phyloP scores from a whole-genome alignment of 2,113 vertebrate genomes.

The Pterophyllum scalare region DNA sequence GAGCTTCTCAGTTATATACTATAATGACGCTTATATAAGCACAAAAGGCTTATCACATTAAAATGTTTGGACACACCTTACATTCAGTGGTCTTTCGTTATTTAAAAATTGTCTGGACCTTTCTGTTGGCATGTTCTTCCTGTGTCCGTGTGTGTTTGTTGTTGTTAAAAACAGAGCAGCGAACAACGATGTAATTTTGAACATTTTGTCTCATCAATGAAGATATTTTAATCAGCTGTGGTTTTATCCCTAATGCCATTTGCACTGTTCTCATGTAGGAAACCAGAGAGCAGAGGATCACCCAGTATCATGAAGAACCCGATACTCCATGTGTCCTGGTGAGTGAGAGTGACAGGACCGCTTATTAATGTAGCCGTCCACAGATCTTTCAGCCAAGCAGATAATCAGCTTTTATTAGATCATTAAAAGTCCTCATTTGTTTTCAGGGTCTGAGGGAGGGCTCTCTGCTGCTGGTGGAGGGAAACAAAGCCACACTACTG shows the following conservation, averaged over 20 bases:
- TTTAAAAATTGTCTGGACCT: too few species aligned
- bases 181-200: background rate
- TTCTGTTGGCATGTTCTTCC: too few species aligned
- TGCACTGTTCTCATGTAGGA: slow-evolving; percentile 77
- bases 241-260: background rate
- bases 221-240: background rate
- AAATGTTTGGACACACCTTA: too few species aligned
- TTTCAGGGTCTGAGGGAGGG: slow-evolving; percentile 88
- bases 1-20: too few species aligned
- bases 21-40: too few species aligned
- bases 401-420: background rate
- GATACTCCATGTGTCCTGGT: slow-evolving; percentile 87
- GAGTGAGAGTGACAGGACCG: slow-evolving; percentile 67
- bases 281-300: slow-evolving; percentile 88
- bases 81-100: too few species aligned
- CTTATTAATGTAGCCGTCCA: too few species aligned
- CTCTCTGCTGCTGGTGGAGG: slow-evolving; percentile 87
- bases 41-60: too few species aligned
- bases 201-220: background rate
- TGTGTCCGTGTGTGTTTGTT: too few species aligned
- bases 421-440: background rate
- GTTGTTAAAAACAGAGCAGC: background rate
- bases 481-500: slow-evolving; percentile 83
- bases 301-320: slow-evolving; percentile 86
- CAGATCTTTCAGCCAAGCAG: background rate